Conservation (phyloP, 2,113 vertebrate species). For the Plotosus lineatus region DNA sequence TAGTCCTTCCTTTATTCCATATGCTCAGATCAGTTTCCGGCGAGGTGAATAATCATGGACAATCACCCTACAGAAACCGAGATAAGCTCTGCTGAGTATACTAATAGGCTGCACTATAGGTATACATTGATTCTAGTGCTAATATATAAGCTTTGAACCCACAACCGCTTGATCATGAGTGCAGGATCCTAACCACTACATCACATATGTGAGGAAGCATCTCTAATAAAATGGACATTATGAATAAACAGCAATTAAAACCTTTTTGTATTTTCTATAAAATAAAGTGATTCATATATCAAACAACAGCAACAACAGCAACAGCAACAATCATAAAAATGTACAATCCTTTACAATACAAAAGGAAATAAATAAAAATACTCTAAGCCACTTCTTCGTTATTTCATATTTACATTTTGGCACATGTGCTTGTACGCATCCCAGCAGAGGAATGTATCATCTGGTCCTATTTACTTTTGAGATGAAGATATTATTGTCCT, state of each 20-base stretch:
- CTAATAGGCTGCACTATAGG: too few relatives aligned
- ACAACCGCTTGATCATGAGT: too few relatives aligned
- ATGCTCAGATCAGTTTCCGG: too few relatives aligned
- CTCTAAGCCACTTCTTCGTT: background rate
- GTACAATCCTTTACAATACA: too few relatives aligned
- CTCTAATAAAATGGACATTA: background rate
- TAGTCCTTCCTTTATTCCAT: too few relatives aligned
- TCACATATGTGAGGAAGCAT: background rate
- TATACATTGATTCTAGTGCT: too few relatives aligned
- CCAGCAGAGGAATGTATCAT: background rate
- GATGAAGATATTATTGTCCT: constrained; percentile 9
- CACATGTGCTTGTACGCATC: background rate
- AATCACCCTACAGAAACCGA: too few relatives aligned
- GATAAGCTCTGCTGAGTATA: too few relatives aligned
- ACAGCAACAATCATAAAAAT: background rate
- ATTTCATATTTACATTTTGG: background rate
- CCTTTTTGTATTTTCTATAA: background rate
- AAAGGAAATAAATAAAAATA: background rate
- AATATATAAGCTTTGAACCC: too few relatives aligned
- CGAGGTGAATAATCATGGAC: too few relatives aligned
- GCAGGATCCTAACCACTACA: too few relatives aligned
- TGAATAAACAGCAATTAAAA: background rate
- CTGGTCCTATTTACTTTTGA: background rate
- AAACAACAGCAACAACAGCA: background rate
- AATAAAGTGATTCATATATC: background rate